Conservation (phyloP, 2,797 vertebrate genomes). For the Bradypodion pumilum region DNA sequence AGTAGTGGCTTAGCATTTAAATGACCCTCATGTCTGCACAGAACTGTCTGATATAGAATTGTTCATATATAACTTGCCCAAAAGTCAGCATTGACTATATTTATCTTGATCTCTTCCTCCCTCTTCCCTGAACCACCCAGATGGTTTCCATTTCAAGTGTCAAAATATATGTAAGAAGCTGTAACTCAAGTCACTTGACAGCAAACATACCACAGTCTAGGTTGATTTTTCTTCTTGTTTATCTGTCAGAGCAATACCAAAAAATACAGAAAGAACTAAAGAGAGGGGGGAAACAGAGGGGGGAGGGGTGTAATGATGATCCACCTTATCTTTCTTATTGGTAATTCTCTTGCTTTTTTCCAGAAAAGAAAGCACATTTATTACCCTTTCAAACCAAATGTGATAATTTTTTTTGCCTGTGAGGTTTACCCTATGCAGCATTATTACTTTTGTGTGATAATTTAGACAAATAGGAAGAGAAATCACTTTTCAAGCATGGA, state of each 20-base stretch:
- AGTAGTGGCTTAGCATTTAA: conserved; percentile 18
- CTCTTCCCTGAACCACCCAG: background rate
- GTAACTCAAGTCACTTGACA: background rate
- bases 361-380: background rate
- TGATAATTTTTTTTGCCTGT: background rate
- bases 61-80: conserved; percentile 12
- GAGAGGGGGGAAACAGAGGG: too few relatives aligned
- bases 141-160: background rate
- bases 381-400: background rate
- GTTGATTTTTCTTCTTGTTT: background rate
- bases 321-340: background rate
- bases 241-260: conserved; percentile 29
- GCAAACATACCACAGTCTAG: background rate
- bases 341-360: conserved; percentile 1
- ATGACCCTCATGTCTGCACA: background rate
- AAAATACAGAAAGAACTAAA: background rate
- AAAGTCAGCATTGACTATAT: background rate
- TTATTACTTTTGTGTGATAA: background rate
- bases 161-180: background rate
- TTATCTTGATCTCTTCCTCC: background rate
- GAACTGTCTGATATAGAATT: conserved; percentile 23
- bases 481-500: background rate
- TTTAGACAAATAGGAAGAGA: background rate
- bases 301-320: background rate
- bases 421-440: background rate